Evolutionary conservation across 2,113 vertebrate genomes (phyloP).

Genomic region (Hippotragus niger): DNA sequence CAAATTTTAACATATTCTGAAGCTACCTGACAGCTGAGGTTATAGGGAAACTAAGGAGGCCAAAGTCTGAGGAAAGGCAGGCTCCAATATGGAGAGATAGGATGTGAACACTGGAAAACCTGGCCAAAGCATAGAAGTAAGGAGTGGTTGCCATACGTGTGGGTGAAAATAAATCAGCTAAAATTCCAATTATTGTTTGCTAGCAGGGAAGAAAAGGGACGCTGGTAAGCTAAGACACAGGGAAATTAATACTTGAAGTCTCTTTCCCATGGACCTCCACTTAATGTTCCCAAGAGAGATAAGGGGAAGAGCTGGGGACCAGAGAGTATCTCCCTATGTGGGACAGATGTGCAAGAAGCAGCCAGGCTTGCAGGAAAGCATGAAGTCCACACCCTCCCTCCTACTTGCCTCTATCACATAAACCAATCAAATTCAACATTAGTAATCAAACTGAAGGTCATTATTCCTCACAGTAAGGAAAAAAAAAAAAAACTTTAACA

Average conservation of each 20-base stretch:
- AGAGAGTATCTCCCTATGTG: not conserved
- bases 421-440: not conserved
- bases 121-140: not conserved
- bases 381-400: accelerated
- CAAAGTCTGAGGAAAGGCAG: no score
- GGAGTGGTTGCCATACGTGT: no score
- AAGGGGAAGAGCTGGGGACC: not conserved
- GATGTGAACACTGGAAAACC: not conserved
- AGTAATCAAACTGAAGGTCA: not conserved
- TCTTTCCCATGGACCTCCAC: not conserved
- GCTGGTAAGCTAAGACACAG: not conserved
- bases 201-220: not conserved
- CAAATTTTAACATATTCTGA: not conserved
- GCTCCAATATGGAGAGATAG: no score
- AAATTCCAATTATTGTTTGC: not conserved
- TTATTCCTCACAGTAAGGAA: not conserved
- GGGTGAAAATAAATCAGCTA: not conserved
- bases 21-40: not conserved
- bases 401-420: accelerated
- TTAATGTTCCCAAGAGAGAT: not conserved
- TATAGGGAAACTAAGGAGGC: no score
- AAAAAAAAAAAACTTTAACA: not conserved
- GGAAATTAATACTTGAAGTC: accelerated
- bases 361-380: not conserved
- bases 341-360: not conserved